Conservation (phyloP, 2,888 invertebrate species). For the Allygus modestus region DNA sequence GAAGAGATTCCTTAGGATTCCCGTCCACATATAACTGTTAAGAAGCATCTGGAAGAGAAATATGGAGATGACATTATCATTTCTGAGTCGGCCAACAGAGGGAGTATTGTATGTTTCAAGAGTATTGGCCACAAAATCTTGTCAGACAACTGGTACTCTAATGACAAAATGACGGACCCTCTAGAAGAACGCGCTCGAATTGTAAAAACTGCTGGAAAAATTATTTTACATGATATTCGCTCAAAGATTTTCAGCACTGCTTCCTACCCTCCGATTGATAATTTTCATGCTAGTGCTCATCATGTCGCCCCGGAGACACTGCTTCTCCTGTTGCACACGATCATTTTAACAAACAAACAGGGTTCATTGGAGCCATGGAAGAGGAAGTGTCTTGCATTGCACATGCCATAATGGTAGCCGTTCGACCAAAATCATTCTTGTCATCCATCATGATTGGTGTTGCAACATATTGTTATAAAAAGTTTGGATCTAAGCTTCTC, state of each 20-base stretch:
- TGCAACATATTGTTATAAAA: slow-evolving; percentile 60
- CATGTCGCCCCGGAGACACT: slow-evolving; percentile 55
- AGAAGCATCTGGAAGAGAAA: slow-evolving; percentile 7
- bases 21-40: slow-evolving; percentile 37
- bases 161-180: slow-evolving; percentile 13
- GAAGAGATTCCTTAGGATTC: background rate
- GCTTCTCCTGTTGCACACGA: slow-evolving; percentile 33
- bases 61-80: background rate
- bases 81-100: background rate
- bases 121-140: slow-evolving; percentile 55
- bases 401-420: slow-evolving; percentile 62
- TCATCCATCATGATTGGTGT: slow-evolving; percentile 56
- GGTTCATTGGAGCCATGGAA: slow-evolving; percentile 39
- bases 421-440: slow-evolving; percentile 61
- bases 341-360: slow-evolving; percentile 48
- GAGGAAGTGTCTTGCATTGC: slow-evolving; percentile 46
- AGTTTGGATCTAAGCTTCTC: slow-evolving; percentile 64
- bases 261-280: background rate
- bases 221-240: slow-evolving; percentile 59
- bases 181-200: background rate
- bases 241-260: background rate
- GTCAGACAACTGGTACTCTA: slow-evolving; percentile 52
- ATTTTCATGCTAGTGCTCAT: slow-evolving; percentile 38
- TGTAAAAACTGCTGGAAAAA: slow-evolving; percentile 34
- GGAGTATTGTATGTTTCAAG: slow-evolving; percentile 55